Evolutionary conservation across 2,797 vertebrate genomes (phyloP), one percentile per base, ranked within the genome.

Genomic region (Chelmon rostratus): DNA sequence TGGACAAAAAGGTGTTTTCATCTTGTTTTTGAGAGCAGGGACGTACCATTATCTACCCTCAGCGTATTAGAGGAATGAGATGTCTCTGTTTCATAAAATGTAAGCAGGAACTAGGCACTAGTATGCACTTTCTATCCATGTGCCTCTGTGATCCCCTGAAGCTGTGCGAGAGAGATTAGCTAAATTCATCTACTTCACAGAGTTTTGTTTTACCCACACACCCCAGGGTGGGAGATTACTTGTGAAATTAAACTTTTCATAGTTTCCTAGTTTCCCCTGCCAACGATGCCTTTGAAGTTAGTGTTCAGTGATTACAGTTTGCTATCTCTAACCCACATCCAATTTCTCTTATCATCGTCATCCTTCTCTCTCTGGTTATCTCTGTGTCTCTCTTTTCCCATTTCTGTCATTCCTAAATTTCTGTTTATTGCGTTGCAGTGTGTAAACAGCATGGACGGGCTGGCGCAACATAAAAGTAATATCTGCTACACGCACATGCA

Each of bases 151-250:
- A 82, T 83, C 78, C 88, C 91, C 85, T 70, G 79, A 79, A 91
- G 91, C 90, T 88, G 84, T 70, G 87, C 37, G 59, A 65, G 50
- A 67, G 67, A 93, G 93, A 94, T 94, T 93, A 94, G 80, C 80
- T 85, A 87, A 93, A 93, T 82, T 91, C 86, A 89, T 93, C 86
- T 78, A 83, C 86, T 91, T 92, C 88, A 85, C 76, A 88, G 85
- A 87, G 79, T 91, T 92, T 90, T 89, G 90, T 92, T 93, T 91
- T 91, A 93, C 86, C 91, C 91, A 93, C 8, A 31, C 50, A 91
- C 91, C 89, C 65, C 68, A 3, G 91, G 90, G 77, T 68, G 70
- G 76, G 71, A 86, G 91, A 92, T 91, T 91, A 91, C 80, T 90
- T 70, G 33, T 68, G 66, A 93, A 93, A 89, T 87, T 80, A 89